Percentiles rank a stretch among this genome's conserved stretches.
phyloP scores from a whole-genome alignment of 2,113 vertebrate species.

The Heterocephalus glaber region DNA sequence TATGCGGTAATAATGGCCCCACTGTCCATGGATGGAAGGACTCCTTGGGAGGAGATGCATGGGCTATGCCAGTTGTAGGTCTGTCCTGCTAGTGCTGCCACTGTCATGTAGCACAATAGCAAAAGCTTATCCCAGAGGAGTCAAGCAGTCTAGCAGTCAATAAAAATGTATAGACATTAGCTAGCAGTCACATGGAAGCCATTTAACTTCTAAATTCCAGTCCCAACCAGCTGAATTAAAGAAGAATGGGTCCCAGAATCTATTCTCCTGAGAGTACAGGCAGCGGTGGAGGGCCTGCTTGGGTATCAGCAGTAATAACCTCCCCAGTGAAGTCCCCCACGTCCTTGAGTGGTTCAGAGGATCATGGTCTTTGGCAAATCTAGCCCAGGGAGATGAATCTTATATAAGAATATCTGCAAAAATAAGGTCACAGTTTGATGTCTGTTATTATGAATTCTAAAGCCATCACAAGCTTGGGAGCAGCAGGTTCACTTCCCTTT shows the following conservation, averaged over 20 bases:
- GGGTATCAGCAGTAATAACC: fast-evolving
- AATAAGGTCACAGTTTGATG: not conserved
- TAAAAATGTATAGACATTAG: not conserved
- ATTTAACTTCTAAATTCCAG: not conserved
- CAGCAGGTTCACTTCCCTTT: fast-evolving
- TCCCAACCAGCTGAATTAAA: not conserved
- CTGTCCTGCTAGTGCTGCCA: not conserved
- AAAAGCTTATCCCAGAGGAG: not conserved
- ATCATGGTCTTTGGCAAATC: not conserved
- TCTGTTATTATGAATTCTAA: not conserved
- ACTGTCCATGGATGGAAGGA: fast-evolving
- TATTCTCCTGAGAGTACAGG: fast-evolving
- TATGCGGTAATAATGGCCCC: fast-evolving
- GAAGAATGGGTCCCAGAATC: not conserved
- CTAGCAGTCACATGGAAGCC: not conserved
- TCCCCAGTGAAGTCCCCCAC: not conserved
- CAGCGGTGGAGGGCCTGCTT: not conserved
- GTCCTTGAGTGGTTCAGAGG: not conserved
- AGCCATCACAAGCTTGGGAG: not conserved
- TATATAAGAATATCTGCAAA: not conserved
- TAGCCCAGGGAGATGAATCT: not conserved
- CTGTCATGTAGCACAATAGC: not conserved
- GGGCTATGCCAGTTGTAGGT: fast-evolving
- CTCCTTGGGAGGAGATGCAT: not conserved
- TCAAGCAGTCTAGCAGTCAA: not conserved